phyloP scores from a whole-genome alignment of 2,888 invertebrate genomes.

The Perdita meconis region DNA sequence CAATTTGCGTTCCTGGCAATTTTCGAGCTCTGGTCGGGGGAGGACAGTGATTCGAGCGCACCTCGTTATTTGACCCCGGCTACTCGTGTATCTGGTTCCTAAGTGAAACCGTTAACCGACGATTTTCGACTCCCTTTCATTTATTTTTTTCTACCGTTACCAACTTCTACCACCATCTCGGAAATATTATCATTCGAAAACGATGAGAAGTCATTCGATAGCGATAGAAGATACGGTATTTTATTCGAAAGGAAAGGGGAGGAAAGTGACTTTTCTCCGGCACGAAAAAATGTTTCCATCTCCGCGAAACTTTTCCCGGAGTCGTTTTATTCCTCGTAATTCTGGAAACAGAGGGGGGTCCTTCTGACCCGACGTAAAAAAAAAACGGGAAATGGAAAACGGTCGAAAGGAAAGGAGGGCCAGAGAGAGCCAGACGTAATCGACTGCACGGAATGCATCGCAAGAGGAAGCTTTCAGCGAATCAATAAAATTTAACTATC shows the following conservation, averaged over 20 bases:
- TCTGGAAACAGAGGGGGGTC: slow-evolving; percentile 6
- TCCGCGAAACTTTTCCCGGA: no score
- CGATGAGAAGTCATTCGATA: no score
- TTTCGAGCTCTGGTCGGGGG: slow-evolving; percentile 35
- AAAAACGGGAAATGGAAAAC: neutral
- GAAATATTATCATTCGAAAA: no score
- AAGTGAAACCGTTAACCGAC: slow-evolving; percentile 8
- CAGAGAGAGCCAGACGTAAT: slow-evolving; percentile 30
- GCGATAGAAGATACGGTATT: no score
- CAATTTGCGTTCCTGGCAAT: slow-evolving; percentile 61
- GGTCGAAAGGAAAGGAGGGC: neutral
- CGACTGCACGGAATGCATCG: slow-evolving; percentile 37
- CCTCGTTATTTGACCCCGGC: slow-evolving; percentile 36
- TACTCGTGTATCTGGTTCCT: neutral
- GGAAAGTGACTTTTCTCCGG: no score
- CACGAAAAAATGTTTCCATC: no score
- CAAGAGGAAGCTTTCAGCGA: slow-evolving; percentile 40
- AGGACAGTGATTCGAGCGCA: slow-evolving; percentile 42
- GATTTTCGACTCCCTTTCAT: no score
- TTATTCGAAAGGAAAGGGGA: no score
- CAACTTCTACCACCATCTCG: no score
- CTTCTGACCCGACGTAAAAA: neutral
- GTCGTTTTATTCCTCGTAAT: neutral
- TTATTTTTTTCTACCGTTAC: no score
- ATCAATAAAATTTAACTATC: slow-evolving; percentile 63